Conservation (phyloP, 2,888 invertebrate species). For the Harpalus rubripes region DNA sequence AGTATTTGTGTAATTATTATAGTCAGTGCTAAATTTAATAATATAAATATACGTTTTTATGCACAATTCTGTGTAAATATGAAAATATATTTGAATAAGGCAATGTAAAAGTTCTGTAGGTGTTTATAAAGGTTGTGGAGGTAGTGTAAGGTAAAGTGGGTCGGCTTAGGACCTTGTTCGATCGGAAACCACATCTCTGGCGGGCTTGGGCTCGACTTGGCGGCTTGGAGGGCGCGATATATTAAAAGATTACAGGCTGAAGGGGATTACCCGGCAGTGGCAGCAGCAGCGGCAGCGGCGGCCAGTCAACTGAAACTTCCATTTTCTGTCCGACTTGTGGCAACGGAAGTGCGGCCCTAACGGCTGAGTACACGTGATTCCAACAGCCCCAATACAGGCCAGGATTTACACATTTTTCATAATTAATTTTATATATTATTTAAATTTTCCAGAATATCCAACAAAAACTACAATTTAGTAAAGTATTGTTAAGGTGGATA, state of each 20-base stretch:
- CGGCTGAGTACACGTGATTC: conserved; percentile 48
- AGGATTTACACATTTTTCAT: conserved; percentile 2
- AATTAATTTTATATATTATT: neutral
- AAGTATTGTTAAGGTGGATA: too few species aligned
- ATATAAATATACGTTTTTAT: too few species aligned
- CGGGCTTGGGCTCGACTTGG: conserved; percentile 1
- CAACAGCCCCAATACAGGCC: neutral
- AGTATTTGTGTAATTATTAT: too few species aligned
- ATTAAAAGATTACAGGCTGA: conserved; percentile 67
- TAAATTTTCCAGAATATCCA: neutral
- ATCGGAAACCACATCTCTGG: conserved; percentile 61
- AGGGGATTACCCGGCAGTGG: conserved; percentile 57
- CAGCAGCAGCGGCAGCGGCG: neutral
- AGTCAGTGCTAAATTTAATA: too few species aligned
- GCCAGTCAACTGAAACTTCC: conserved; percentile 66
- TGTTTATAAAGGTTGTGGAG: neutral
- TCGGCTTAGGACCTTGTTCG: conserved; percentile 49
- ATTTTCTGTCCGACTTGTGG: conserved; percentile 66
- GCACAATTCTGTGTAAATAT: neutral
- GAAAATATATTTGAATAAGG: neutral
- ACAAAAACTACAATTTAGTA: neutral
- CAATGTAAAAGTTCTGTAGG: neutral
- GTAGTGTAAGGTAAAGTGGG: conserved; percentile 29
- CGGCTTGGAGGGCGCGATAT: conserved; percentile 61
- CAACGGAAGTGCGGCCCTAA: conserved; percentile 41